Evolutionary conservation across 2,888 invertebrate species (phyloP).

Genomic region (Lepetodrilus schrolli): DNA sequence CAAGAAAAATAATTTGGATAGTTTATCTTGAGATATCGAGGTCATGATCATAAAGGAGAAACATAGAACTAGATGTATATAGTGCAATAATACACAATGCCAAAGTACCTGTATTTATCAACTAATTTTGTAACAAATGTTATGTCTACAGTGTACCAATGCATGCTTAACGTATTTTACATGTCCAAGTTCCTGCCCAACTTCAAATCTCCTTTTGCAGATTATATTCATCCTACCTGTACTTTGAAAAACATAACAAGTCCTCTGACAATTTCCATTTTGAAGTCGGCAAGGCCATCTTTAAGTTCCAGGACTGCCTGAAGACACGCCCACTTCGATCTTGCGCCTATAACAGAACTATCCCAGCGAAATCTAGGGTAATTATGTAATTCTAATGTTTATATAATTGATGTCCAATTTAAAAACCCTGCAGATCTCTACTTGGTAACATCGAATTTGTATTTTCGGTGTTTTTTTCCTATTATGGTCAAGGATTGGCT

Average conservation of each 20-base stretch:
- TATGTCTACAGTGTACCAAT: not conserved
- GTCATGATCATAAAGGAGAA: no score
- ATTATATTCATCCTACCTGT: constrained; percentile 66
- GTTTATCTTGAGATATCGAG: no score
- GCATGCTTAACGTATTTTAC: not conserved
- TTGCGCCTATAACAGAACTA: constrained; percentile 56
- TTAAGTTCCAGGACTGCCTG: constrained; percentile 52
- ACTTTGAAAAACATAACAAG: constrained; percentile 53
- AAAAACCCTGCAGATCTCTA: no score
- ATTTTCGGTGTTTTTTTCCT: no score
- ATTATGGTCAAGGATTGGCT: no score
- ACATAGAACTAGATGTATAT: no score
- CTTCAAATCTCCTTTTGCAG: constrained; percentile 45
- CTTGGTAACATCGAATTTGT: no score
- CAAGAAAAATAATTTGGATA: no score
- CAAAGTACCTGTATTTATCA: not conserved
- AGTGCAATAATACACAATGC: not conserved
- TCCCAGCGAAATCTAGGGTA: constrained; percentile 52
- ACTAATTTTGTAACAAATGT: no score
- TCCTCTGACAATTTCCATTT: constrained; percentile 59
- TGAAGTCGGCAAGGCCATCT: constrained; percentile 47
- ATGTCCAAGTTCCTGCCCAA: not conserved
- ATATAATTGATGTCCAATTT: no score
- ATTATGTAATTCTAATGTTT: no score
- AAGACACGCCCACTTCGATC: constrained; percentile 42